Conservation (phyloP, 2,113 vertebrate species). For the Corythornis cristatus region DNA sequence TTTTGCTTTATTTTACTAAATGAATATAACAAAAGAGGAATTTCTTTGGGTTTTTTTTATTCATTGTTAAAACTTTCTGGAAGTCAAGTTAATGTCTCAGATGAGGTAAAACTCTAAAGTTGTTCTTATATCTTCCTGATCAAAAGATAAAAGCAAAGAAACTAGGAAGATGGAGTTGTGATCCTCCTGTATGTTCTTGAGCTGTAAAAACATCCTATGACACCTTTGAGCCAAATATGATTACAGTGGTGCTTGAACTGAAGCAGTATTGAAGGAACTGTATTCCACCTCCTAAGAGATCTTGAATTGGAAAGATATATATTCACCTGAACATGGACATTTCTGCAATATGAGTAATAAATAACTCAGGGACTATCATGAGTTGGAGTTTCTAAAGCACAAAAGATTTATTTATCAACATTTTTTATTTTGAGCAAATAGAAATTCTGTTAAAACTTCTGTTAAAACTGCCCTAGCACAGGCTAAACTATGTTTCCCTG, state of each 20-base stretch:
- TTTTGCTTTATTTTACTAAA: neutral
- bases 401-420: neutral
- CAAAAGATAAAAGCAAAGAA: neutral
- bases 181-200: neutral
- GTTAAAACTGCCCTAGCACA: neutral
- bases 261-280: neutral
- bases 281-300: neutral
- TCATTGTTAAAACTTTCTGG: neutral
- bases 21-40: neutral
- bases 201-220: neutral
- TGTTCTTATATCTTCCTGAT: neutral
- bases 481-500: neutral
- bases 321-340: neutral
- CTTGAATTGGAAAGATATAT: neutral
- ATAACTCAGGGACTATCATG: neutral
- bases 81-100: neutral
- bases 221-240: neutral
- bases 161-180: neutral
- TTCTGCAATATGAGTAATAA: neutral
- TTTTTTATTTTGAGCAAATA: neutral
- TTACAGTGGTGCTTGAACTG: neutral
- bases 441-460: neutral
- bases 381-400: neutral
- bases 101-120: neutral
- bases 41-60: neutral